Evolutionary conservation across 2,888 invertebrate species (phyloP).

Genomic region (Koerneria pararmatus): DNA sequence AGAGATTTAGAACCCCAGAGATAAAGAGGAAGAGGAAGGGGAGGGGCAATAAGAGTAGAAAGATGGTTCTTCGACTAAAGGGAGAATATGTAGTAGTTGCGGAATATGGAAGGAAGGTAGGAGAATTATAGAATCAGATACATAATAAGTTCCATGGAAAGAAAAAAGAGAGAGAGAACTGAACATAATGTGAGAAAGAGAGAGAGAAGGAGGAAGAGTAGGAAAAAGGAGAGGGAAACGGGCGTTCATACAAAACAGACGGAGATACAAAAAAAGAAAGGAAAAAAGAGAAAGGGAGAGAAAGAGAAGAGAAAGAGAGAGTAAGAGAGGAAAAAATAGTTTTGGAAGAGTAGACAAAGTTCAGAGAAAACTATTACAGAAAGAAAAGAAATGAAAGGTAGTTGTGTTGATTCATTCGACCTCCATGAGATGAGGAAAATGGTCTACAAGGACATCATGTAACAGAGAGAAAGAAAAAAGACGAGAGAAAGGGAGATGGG

Average conservation of each 20-base stretch:
- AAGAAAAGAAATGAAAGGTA: too few species aligned
- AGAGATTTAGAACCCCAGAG: too few species aligned
- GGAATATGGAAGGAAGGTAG: background rate
- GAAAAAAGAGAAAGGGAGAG: background rate
- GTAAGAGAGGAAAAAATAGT: too few species aligned
- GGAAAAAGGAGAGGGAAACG: background rate
- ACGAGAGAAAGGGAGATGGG: background rate
- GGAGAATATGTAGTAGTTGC: constrained; percentile 3
- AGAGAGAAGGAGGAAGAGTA: background rate
- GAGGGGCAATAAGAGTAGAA: background rate
- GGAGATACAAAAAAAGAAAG: constrained; percentile 4
- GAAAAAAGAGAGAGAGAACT: background rate
- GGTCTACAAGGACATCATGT: background rate
- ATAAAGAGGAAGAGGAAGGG: background rate
- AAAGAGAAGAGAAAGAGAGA: background rate
- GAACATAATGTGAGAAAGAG: constrained; percentile 5
- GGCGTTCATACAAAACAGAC: background rate
- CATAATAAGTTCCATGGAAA: too few species aligned
- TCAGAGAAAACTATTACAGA: too few species aligned
- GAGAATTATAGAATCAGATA: too few species aligned
- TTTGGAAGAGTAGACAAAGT: too few species aligned
- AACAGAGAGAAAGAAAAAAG: background rate
- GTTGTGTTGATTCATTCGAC: too few species aligned
- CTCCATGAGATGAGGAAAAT: too few species aligned
- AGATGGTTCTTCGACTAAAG: constrained; percentile 4